These are phyloP conservation scores for Labia minor DNA, from an alignment of 2,888 invertebrate species.

Conservation along the genomic window DNA sequence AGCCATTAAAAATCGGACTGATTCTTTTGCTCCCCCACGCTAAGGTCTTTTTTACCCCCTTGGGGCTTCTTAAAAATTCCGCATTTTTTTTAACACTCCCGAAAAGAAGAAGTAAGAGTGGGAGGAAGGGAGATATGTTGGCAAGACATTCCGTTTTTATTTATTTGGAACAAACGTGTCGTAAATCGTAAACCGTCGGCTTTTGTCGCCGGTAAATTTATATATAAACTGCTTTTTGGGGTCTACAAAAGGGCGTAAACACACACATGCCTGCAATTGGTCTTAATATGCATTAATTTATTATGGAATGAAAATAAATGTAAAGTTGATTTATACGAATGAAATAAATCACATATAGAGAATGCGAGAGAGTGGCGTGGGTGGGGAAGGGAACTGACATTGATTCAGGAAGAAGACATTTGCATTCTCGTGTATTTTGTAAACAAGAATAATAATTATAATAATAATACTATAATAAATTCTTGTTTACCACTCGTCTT, in stretches of 20 bases:
- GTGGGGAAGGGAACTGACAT: too few species aligned
- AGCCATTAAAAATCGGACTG: background rate
- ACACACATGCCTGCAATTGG: background rate
- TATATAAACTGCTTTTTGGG: slow-evolving; percentile 1
- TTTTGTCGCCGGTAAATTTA: slow-evolving; percentile 13
- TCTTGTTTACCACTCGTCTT: too few species aligned
- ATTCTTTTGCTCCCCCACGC: background rate
- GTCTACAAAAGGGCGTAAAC: background rate
- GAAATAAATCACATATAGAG: background rate
- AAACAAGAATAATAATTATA: too few species aligned
- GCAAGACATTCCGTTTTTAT: slow-evolving; percentile 7
- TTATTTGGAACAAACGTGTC: slow-evolving; percentile 6
- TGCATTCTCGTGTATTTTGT: too few species aligned
- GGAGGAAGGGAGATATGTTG: background rate
- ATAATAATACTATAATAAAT: too few species aligned
- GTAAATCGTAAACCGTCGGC: slow-evolving; percentile 13
- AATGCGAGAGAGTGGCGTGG: background rate
- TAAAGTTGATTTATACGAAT: background rate
- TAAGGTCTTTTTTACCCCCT: background rate
- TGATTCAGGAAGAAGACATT: too few species aligned
- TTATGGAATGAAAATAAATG: slow-evolving; percentile 1
- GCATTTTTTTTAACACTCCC: background rate
- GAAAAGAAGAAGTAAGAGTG: too few species aligned
- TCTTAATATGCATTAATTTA: slow-evolving; percentile 13
- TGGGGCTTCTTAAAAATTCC: background rate